Conservation (phyloP, 1,140 invertebrate genomes). For the Leptinotarsa defecta region DNA sequence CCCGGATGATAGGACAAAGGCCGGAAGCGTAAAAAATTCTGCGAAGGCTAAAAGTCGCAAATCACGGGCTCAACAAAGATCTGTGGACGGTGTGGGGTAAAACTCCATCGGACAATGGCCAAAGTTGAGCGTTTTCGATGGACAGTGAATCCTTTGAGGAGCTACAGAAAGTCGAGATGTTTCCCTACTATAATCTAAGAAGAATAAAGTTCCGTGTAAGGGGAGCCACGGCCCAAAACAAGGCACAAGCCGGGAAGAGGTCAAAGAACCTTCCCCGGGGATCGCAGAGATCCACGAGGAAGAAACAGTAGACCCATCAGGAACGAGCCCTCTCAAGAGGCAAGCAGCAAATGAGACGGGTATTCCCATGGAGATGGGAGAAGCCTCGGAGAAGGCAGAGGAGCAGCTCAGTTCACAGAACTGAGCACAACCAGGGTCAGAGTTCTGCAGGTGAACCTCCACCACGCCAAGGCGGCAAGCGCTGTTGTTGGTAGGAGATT, state of each 20-base stretch:
- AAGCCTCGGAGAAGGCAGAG: not conserved
- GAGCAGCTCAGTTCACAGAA: not conserved
- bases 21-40: not conserved
- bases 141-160: constrained; percentile 1
- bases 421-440: not conserved
- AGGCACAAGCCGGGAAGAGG: not conserved
- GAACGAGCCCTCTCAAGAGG: not conserved
- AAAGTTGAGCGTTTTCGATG: not conserved
- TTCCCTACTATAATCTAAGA: not conserved
- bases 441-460: too few relatives aligned
- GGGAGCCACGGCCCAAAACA: not conserved
- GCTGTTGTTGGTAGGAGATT: too few relatives aligned
- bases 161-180: not conserved
- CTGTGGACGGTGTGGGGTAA: not conserved
- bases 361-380: not conserved
- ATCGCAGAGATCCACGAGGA: not conserved
- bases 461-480: too few relatives aligned
- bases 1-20: constrained; percentile 2
- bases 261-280: not conserved
- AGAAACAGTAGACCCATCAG: not conserved
- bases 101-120: not conserved
- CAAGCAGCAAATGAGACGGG: not conserved
- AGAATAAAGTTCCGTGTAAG: not conserved
- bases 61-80: too few relatives aligned
- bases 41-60: not conserved